Evolutionary conservation across 2,797 vertebrate genomes (phyloP).

Genomic region (Mormyrops boulengeri): DNA sequence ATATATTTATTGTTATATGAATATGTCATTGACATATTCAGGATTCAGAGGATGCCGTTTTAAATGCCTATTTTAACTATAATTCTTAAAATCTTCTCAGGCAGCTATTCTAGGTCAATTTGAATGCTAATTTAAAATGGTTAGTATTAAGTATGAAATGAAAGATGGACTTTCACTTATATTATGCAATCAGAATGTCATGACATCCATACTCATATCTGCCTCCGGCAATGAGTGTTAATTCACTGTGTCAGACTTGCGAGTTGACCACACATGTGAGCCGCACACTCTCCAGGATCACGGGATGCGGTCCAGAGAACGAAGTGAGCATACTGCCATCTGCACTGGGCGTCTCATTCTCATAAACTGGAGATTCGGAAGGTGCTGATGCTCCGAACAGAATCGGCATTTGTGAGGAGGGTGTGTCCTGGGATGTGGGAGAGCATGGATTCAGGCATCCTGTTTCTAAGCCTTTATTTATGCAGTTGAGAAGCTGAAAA

Average conservation of each 20-base stretch:
- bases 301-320: conserved; percentile 36
- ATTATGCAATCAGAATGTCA: background rate
- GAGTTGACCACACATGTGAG: conserved; percentile 40
- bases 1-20: background rate
- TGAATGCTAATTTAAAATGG: background rate
- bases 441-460: background rate
- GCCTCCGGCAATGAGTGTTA: conserved; percentile 6
- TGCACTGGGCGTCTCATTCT: conserved; percentile 51
- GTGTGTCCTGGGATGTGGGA: background rate
- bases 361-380: conserved; percentile 45
- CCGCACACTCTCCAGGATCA: conserved; percentile 54
- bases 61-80: background rate
- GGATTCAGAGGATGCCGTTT: background rate
- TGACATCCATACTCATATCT: background rate
- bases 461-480: background rate
- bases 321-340: conserved; percentile 38
- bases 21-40: background rate
- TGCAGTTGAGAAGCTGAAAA: background rate
- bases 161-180: background rate
- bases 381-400: background rate
- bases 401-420: background rate
- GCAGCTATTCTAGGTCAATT: background rate
- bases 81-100: background rate
- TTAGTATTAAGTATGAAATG: background rate
- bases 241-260: conserved; percentile 33